These are phyloP conservation scores for Larimichthys polyactis DNA, from an alignment of 2,113 vertebrate species.

Conservation along the genomic window DNA sequence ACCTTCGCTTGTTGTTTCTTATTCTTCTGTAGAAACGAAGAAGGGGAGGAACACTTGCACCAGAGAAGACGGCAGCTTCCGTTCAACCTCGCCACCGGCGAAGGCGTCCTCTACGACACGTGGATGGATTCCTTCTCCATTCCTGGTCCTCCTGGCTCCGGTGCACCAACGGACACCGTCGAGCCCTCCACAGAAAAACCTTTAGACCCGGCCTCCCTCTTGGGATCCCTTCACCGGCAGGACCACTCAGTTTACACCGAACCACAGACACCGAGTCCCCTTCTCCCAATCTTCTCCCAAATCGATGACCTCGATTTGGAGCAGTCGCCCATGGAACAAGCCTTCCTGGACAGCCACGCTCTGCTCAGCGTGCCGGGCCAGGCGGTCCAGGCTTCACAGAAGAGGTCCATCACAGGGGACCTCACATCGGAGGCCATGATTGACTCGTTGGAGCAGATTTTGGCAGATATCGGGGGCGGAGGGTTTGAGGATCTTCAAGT, in stretches of 20 bases:
- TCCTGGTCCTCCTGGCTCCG: slow-evolving; percentile 31
- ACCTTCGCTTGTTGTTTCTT: not conserved
- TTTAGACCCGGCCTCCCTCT: slow-evolving; percentile 70
- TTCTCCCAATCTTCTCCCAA: not conserved
- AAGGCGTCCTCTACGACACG: slow-evolving; percentile 79
- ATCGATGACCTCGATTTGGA: not conserved
- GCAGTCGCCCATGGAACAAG: slow-evolving; percentile 45
- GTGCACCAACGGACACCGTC: not conserved
- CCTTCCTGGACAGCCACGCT: slow-evolving; percentile 72
- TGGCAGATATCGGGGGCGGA: slow-evolving; percentile 13
- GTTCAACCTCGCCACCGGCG: slow-evolving; percentile 82
- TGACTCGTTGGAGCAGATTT: slow-evolving; percentile 66
- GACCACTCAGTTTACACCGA: slow-evolving; percentile 72
- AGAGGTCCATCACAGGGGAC: slow-evolving; percentile 6
- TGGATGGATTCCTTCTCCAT: slow-evolving; percentile 44
- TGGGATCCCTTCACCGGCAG: slow-evolving; percentile 79
- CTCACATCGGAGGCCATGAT: slow-evolving; percentile 54
- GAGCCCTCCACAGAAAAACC: slow-evolving; percentile 1
- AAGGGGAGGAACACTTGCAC: slow-evolving; percentile 85
- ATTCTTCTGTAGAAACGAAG: slow-evolving; percentile 72
- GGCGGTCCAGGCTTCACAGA: not conserved
- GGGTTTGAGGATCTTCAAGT: slow-evolving; percentile 14
- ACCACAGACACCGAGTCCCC: not conserved
- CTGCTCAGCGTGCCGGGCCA: slow-evolving; percentile 65
- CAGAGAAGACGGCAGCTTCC: slow-evolving; percentile 82